phyloP scores from a whole-genome alignment of 2,113 vertebrate species.

The Leucosticte australis region DNA sequence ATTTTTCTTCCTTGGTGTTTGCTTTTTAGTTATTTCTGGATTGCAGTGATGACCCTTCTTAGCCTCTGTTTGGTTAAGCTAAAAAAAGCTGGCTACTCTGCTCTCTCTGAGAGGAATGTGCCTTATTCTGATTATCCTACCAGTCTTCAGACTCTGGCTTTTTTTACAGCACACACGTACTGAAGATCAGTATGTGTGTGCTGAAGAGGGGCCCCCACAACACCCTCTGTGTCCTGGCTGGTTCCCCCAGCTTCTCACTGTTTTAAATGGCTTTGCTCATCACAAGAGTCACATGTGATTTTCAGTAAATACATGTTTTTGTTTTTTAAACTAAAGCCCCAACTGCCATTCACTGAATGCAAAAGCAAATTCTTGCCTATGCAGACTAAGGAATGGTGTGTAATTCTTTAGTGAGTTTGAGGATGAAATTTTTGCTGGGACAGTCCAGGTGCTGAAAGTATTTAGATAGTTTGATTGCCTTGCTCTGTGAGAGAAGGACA shows the following conservation, averaged over 20 bases:
- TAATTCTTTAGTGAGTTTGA: background rate
- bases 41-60: constrained; percentile 1
- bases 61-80: background rate
- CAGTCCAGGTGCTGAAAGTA: background rate
- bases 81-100: background rate
- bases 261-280: background rate
- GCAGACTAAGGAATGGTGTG: background rate
- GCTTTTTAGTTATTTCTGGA: constrained; percentile 26
- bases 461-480: background rate
- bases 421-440: background rate
- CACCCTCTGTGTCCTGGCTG: background rate
- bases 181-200: background rate
- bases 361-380: background rate
- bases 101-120: background rate
- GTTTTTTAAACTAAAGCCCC: background rate
- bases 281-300: background rate
- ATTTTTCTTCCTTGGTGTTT: background rate
- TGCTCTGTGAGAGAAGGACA: background rate
- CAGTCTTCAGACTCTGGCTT: background rate
- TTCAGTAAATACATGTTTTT: background rate
- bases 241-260: background rate
- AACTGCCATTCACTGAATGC: background rate
- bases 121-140: background rate
- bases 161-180: background rate
- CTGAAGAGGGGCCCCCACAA: background rate